Conservation (phyloP, 2,113 vertebrate genomes). For the Chamaea fasciata region DNA sequence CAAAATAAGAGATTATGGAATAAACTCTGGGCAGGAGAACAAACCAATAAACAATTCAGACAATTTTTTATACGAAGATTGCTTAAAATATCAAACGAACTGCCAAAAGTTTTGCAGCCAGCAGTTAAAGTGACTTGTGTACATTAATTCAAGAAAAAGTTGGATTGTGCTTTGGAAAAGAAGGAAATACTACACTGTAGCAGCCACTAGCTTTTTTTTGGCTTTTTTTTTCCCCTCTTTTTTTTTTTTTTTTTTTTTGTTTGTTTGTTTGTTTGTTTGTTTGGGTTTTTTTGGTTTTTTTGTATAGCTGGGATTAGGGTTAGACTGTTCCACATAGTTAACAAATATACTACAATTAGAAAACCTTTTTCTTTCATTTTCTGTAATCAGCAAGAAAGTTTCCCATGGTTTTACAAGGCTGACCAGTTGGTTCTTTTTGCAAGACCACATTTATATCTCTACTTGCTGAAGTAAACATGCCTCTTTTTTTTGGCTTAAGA, state of each 20-base stretch:
- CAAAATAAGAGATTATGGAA: slow-evolving; percentile 42
- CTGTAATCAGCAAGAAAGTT: neutral
- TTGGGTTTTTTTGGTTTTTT: too few species aligned
- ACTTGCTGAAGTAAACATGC: slow-evolving; percentile 7
- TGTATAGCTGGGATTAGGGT: neutral
- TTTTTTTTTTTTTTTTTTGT: neutral
- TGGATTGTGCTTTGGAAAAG: slow-evolving; percentile 53
- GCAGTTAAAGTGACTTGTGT: slow-evolving; percentile 41
- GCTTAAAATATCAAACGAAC: slow-evolving; percentile 44
- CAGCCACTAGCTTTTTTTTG: neutral
- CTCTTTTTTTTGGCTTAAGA: neutral
- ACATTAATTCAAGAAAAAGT: slow-evolving; percentile 42
- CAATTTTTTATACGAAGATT: slow-evolving; percentile 40
- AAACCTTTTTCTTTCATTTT: slow-evolving; percentile 7
- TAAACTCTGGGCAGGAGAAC: slow-evolving; percentile 42
- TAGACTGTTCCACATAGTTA: neutral
- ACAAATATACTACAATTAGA: neutral
- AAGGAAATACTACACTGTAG: neutral
- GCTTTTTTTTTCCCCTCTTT: too few species aligned
- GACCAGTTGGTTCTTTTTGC: neutral
- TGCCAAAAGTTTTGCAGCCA: slow-evolving; percentile 46
- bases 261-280: too few species aligned
- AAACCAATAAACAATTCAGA: slow-evolving; percentile 58
- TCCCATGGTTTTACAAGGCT: neutral
- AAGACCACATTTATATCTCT: neutral